Evolutionary conservation across 1,140 invertebrate genomes (phyloP), one percentile per base, ranked within the genome.

Genomic region (Drosophila ohnishii): DNA sequence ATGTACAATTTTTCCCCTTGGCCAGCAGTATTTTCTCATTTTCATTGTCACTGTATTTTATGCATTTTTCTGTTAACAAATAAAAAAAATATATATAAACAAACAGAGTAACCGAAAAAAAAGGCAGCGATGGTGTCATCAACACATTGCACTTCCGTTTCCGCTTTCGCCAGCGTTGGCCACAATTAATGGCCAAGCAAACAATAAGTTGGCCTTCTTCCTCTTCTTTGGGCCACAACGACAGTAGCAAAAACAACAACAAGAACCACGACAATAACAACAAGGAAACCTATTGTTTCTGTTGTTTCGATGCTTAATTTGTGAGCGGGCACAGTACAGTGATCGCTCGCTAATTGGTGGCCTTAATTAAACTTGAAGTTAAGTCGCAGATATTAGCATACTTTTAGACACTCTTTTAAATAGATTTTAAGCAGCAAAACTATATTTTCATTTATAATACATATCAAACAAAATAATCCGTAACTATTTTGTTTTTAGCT

Each of bases 141-240:
- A 78, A 75, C 81, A 86, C 78, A 81, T 81, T 86, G 81, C 81
- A 85, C 78, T 81, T 85, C 83, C 82, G 81, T 58, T 86, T 78
- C 78, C 69, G 80, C 42, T 64, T 55, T 56, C 69, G 58, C 47
- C 45, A 75, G n/a, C 62, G 55, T 22, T 71, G 48, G 50, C 60
- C 67, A 59, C 62, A 75, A 75, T 75, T 75, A 75, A 75, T 75
- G 63, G 62, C 62, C 63, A 59, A 75, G 35, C 72, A 75, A 75
- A 75, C 73, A 75, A 75, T 75, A 75, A 75, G 73, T 75, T 75
- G 25, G 72, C 45, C 48, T 53, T 75, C 62, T 39, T 60, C 44
- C 42, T 50, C 53, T 22, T 35, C 65, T 30, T 22, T 16, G 34
- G 28, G 62, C 62, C 55, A 53, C 47, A 30, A 30, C 64, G 45